Percentiles rank a stretch among this genome's conserved stretches.
Evolutionary conservation across 2,113 vertebrate genomes (phyloP).

Genomic region (Alligator mississippiensis): DNA sequence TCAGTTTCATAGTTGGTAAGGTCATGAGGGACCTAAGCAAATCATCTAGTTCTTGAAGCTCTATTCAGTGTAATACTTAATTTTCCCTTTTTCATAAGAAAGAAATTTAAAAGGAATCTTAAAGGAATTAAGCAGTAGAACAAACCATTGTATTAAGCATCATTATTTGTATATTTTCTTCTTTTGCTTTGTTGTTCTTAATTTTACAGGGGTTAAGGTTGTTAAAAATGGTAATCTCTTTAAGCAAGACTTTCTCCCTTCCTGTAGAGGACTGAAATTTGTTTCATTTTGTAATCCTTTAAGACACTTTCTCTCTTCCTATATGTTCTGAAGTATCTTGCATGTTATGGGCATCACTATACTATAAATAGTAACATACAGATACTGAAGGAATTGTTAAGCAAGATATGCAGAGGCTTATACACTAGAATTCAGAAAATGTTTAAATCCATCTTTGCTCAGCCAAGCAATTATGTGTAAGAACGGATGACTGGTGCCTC

Average conservation of each 20-base stretch:
- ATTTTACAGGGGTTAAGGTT: neutral
- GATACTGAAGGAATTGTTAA: neutral
- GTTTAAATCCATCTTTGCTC: neutral
- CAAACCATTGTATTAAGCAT: neutral
- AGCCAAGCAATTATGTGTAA: neutral
- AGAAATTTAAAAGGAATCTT: neutral
- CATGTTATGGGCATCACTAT: rapidly evolving
- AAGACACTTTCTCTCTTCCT: neutral
- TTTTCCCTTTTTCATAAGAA: neutral
- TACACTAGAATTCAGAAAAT: neutral
- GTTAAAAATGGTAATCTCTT: too few species aligned
- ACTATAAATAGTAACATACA: neutral
- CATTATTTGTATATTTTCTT: neutral
- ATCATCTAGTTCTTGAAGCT: too few species aligned
- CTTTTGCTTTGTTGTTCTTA: neutral
- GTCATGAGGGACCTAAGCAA: too few species aligned
- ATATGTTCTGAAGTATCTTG: neutral
- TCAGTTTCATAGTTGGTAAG: neutral
- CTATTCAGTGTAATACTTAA: neutral
- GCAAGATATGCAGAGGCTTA: neutral
- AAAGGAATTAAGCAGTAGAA: neutral
- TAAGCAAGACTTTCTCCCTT: too few species aligned
- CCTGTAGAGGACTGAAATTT: too few species aligned
- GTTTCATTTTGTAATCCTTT: too few species aligned
- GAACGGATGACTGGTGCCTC: too few species aligned